Evolutionary conservation across 92 coral and sea anemone genomes (phyloP).

Genomic region (Phenganax marumi): DNA sequence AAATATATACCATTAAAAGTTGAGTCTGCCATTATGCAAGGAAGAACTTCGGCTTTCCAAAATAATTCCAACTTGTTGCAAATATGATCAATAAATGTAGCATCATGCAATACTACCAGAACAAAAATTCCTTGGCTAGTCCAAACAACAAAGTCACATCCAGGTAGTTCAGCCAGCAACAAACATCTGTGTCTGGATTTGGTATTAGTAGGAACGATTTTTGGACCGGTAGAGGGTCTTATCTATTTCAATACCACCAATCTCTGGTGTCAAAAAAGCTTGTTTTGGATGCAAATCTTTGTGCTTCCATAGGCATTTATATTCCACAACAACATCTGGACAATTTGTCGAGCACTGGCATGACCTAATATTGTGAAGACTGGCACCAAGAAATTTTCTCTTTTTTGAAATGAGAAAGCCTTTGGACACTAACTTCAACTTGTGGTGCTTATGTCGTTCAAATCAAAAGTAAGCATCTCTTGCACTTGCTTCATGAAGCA

Average conservation of each 20-base stretch:
- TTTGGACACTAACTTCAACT: not conserved
- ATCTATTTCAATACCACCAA: not conserved
- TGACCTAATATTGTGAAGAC: not conserved
- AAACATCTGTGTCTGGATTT: conserved; percentile 5
- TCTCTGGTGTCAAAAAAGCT: not conserved
- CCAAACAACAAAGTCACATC: conserved; percentile 9
- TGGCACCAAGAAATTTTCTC: not conserved
- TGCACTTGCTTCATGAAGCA: conserved; percentile 17
- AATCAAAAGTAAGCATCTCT: not conserved
- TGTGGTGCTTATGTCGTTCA: conserved; percentile 3
- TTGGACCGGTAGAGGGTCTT: not conserved
- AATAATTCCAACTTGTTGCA: not conserved
- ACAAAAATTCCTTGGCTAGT: not conserved
- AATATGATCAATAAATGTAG: not conserved
- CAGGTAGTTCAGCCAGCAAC: too few relatives aligned
- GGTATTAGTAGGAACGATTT: not conserved
- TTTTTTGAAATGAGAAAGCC: conserved; percentile 9
- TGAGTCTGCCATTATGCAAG: too few relatives aligned
- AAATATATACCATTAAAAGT: too few relatives aligned
- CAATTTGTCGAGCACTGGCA: not conserved
- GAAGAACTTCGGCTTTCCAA: not conserved
- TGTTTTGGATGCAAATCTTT: not conserved
- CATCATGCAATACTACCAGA: not conserved
- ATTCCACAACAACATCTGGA: conserved; percentile 11
- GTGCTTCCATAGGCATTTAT: conserved; percentile 15